These are phyloP conservation scores for Monochamus saltuarius DNA, from an alignment of 1,140 invertebrate genomes.

Conservation along the genomic window DNA sequence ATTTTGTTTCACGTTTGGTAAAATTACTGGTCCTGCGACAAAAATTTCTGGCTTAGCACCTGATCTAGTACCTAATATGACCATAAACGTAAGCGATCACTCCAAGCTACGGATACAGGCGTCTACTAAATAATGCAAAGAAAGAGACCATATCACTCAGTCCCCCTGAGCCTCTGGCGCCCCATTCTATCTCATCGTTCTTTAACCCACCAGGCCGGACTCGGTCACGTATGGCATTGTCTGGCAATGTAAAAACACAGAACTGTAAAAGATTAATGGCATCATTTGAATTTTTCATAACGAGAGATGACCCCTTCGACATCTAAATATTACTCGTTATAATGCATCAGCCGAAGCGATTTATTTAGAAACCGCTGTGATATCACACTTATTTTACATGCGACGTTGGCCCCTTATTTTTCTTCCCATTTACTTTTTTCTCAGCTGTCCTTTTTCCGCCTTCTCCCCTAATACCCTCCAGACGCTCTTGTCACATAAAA, in stretches of 20 bases:
- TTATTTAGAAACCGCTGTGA: slow-evolving; percentile 26
- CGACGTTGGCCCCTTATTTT: not conserved
- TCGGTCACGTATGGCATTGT: slow-evolving; percentile 42
- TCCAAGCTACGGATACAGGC: slow-evolving; percentile 37
- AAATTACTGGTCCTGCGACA: too few relatives aligned
- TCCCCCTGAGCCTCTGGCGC: slow-evolving; percentile 25
- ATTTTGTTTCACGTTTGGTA: too few relatives aligned
- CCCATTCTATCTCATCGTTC: slow-evolving; percentile 13
- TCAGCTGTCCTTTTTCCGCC: too few relatives aligned
- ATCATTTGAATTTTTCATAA: slow-evolving; percentile 45
- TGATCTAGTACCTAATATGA: slow-evolving; percentile 16
- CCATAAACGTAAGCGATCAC: slow-evolving; percentile 35
- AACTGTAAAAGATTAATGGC: slow-evolving; percentile 45
- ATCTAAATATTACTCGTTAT: slow-evolving; percentile 43
- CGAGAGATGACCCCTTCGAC: slow-evolving; percentile 43
- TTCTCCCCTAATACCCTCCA: too few relatives aligned
- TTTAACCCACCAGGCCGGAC: slow-evolving; percentile 19
- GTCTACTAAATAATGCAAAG: slow-evolving; percentile 46
- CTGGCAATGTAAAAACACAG: slow-evolving; percentile 40
- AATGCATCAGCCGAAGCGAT: slow-evolving; percentile 17
- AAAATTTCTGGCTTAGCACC: slow-evolving; percentile 5
- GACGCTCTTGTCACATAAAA: too few relatives aligned
- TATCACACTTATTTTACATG: slow-evolving; percentile 14
- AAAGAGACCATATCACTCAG: slow-evolving; percentile 44
- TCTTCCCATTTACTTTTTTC: too few relatives aligned